phyloP scores from a whole-genome alignment of 2,888 invertebrate genomes.

The Ptychoptera albimana region DNA sequence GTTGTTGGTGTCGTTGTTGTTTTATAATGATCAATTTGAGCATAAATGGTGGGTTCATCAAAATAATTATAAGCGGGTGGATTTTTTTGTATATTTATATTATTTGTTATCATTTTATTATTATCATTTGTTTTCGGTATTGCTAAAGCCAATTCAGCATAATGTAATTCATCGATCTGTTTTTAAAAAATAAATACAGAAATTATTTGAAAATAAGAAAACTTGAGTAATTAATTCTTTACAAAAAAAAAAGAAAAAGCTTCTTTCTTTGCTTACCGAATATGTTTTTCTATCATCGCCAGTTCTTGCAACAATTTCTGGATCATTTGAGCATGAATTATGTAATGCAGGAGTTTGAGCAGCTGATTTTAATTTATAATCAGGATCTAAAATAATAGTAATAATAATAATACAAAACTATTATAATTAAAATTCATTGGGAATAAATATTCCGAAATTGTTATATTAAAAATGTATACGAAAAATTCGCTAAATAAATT shows the following conservation, averaged over 20 bases:
- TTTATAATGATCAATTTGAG: constrained; percentile 54
- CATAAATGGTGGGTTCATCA: constrained; percentile 55
- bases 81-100: constrained; percentile 2
- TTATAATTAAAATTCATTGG: too few relatives aligned
- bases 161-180: constrained; percentile 26
- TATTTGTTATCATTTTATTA: constrained; percentile 11
- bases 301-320: constrained; percentile 24
- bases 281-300: constrained; percentile 21
- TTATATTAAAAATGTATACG: too few relatives aligned
- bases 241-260: background rate
- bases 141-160: constrained; percentile 24
- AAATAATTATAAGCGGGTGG: constrained; percentile 30
- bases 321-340: constrained; percentile 30
- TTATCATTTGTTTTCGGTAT: constrained; percentile 17
- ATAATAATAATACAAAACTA: too few relatives aligned
- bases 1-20: constrained; percentile 22
- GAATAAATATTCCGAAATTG: too few relatives aligned
- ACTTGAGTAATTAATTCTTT: too few relatives aligned
- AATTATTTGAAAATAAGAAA: too few relatives aligned
- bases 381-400: constrained; percentile 40
- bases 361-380: constrained; percentile 55
- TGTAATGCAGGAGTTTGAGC: constrained; percentile 46
- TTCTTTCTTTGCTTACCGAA: constrained; percentile 17
- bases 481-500: too few relatives aligned
- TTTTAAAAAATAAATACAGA: too few relatives aligned